Conservation (phyloP, 2,888 invertebrate genomes). For the Heliconius ethilla region DNA sequence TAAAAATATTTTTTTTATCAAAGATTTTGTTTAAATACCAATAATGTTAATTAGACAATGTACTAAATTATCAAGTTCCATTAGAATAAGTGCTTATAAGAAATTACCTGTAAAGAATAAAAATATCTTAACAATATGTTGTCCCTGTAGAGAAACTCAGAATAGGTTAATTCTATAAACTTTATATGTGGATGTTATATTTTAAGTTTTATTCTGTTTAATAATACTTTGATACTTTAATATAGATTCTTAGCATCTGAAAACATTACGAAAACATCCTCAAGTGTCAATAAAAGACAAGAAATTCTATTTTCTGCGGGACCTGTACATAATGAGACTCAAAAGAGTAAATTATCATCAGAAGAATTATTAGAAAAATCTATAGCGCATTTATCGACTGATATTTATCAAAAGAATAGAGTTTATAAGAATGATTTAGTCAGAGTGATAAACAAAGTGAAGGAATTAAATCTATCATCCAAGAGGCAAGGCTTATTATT, state of each 20-base stretch:
- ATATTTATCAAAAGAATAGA: slow-evolving; percentile 71
- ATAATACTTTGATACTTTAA: background rate
- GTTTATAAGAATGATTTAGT: slow-evolving; percentile 74
- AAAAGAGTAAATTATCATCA: slow-evolving; percentile 45
- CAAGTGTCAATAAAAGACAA: slow-evolving; percentile 27
- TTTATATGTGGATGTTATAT: background rate
- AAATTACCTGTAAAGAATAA: slow-evolving; percentile 49
- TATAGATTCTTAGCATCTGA: slow-evolving; percentile 28
- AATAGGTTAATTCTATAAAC: slow-evolving; percentile 49
- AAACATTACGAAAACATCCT: slow-evolving; percentile 3
- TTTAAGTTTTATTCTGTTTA: background rate
- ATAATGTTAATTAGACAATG: slow-evolving; percentile 65
- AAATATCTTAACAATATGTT: slow-evolving; percentile 36
- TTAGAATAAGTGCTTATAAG: slow-evolving; percentile 52
- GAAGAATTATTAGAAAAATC: slow-evolving; percentile 70
- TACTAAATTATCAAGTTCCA: slow-evolving; percentile 57
- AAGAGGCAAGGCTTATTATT: slow-evolving; percentile 75
- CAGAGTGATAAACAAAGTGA: slow-evolving; percentile 64
- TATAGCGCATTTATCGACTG: slow-evolving; percentile 65
- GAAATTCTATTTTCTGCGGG: slow-evolving; percentile 42
- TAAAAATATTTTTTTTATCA: slow-evolving; percentile 11
- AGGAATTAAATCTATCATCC: slow-evolving; percentile 67
- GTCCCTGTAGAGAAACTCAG: slow-evolving; percentile 40
- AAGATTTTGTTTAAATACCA: slow-evolving; percentile 29
- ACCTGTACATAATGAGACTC: slow-evolving; percentile 29